Evolutionary conservation across 53 echinoderm and acorn worm species (phyloP).

Genomic region (Astropecten irregularis): DNA sequence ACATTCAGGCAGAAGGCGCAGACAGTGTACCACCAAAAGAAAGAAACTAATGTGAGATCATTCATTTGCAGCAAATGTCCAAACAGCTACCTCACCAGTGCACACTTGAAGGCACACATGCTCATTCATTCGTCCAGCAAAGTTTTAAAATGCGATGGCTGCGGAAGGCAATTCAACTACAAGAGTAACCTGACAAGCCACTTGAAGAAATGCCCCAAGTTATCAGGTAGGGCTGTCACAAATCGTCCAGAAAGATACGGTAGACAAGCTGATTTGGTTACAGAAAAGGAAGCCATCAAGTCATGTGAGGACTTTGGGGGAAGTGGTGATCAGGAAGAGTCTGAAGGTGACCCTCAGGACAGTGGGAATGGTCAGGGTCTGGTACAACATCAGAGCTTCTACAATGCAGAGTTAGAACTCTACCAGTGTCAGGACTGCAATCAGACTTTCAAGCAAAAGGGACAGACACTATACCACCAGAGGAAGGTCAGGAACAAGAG

Average conservation of each 20-base stretch:
- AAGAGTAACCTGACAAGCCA: constrained; percentile 44
- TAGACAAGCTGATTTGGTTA: neutral
- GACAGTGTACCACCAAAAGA: constrained; percentile 19
- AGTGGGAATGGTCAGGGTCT: neutral
- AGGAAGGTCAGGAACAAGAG: constrained; percentile 32
- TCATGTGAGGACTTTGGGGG: no score
- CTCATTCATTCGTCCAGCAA: constrained; percentile 2
- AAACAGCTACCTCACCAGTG: constrained; percentile 34
- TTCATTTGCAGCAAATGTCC: constrained; percentile 22
- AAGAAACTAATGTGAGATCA: constrained; percentile 7
- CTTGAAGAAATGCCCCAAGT: constrained; percentile 5
- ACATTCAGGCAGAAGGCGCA: constrained; percentile 44
- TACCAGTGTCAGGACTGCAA: constrained; percentile 18
- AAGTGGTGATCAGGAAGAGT: neutral
- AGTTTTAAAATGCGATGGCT: constrained; percentile 16
- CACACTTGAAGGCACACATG: constrained; percentile 43
- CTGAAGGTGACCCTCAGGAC: neutral
- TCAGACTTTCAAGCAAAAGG: constrained; percentile 39
- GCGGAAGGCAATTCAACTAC: constrained; percentile 35
- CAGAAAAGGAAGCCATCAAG: neutral
- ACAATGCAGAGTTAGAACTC: constrained; percentile 9
- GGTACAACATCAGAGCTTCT: constrained; percentile 5
- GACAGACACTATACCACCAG: constrained; percentile 42
- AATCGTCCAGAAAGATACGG: neutral
- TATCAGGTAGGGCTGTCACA: neutral